Conservation (phyloP, 2,888 invertebrate genomes). For the Rhamphomyia laevipes region DNA sequence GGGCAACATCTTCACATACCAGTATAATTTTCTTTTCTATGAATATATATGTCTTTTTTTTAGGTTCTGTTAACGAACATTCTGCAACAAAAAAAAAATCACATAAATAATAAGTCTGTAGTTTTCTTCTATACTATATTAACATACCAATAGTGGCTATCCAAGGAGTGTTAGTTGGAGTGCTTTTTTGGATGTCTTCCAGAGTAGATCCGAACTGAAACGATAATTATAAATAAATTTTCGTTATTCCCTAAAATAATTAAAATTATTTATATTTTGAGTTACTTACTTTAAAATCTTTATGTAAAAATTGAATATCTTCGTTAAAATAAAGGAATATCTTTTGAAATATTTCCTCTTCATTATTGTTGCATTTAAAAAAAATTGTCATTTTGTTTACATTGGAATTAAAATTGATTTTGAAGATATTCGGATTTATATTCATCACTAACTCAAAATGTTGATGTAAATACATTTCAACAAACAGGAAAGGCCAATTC, state of each 20-base stretch:
- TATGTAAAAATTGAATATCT: background rate
- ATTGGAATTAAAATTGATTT: background rate
- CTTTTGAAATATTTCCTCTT: background rate
- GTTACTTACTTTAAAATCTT: background rate
- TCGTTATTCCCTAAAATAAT: background rate
- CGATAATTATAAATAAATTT: background rate
- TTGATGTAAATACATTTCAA: background rate
- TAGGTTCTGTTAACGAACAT: background rate
- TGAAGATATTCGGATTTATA: background rate
- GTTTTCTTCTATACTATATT: background rate
- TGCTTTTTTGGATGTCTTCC: background rate
- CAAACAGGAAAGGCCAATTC: constrained; percentile 4
- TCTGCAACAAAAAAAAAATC: background rate
- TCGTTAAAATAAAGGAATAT: background rate
- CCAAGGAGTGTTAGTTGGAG: constrained; percentile 1
- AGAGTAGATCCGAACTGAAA: background rate
- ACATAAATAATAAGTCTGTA: too few species aligned
- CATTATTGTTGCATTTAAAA: background rate
- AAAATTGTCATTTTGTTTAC: background rate
- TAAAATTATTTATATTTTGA: too few species aligned
- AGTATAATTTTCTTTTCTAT: background rate
- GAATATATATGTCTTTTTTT: background rate
- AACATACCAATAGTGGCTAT: background rate
- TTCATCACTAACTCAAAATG: constrained; percentile 4
- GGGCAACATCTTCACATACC: background rate